Percentiles rank a stretch among this genome's conserved stretches.
These are phyloP conservation scores for Azemiops feae DNA, from an alignment of 2,113 vertebrate species.

Conservation along the genomic window DNA sequence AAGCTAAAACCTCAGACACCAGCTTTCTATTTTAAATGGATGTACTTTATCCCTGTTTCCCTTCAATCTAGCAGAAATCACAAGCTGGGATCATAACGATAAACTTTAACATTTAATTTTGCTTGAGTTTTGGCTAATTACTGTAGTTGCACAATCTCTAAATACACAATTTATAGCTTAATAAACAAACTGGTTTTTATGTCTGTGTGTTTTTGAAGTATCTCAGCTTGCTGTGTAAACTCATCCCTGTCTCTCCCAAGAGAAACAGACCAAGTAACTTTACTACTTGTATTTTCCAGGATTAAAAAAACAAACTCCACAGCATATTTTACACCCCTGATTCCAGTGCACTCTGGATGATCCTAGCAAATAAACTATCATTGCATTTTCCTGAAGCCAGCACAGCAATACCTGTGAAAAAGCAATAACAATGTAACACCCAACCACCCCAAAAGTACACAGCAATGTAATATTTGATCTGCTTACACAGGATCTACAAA, in stretches of 20 bases:
- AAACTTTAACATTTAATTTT: background rate
- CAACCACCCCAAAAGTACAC: background rate
- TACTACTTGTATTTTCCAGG: background rate
- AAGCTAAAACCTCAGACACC: background rate
- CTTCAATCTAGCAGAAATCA: background rate
- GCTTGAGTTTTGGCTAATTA: background rate
- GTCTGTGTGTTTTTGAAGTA: background rate
- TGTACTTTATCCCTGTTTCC: background rate
- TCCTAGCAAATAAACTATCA: background rate
- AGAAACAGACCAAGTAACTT: background rate
- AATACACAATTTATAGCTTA: background rate
- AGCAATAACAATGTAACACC: fast-evolving
- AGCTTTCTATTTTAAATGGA: background rate
- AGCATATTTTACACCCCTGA: background rate
- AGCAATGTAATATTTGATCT: background rate
- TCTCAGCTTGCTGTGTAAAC: background rate
- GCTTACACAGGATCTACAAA: conserved; percentile 20
- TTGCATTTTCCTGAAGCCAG: background rate
- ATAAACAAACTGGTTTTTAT: background rate
- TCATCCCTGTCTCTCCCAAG: background rate
- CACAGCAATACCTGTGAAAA: background rate
- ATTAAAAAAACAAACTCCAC: background rate
- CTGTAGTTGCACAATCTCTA: background rate
- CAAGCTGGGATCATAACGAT: background rate
- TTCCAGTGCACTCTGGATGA: background rate